Conservation (phyloP, 2,888 invertebrate genomes). For the Heliconius erato region DNA sequence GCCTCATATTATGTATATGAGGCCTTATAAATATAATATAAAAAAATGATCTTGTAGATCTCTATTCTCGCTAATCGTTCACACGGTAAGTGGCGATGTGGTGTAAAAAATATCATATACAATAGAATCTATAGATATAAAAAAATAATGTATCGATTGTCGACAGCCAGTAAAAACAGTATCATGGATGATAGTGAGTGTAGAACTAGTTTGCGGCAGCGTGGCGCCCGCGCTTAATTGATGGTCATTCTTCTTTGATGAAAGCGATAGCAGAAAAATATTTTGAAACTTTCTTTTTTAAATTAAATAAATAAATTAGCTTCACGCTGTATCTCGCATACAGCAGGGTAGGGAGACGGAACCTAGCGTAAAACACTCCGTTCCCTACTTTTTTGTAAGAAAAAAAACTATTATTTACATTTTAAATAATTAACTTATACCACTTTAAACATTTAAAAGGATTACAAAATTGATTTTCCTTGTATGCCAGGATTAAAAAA, state of each 20-base stretch:
- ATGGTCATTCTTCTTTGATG: conserved; percentile 62
- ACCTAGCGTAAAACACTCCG: too few relatives aligned
- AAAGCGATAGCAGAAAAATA: conserved; percentile 69
- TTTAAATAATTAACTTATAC: too few relatives aligned
- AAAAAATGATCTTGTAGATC: background rate
- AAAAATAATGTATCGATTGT: conserved; percentile 50
- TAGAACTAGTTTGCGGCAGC: conserved; percentile 68
- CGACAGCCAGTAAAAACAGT: conserved; percentile 61
- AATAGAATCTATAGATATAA: conserved; percentile 42
- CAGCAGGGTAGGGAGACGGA: too few relatives aligned
- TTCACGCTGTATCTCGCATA: too few relatives aligned
- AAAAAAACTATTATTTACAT: too few relatives aligned
- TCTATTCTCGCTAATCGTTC: conserved; percentile 1
- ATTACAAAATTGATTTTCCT: too few relatives aligned
- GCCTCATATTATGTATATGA: too few relatives aligned
- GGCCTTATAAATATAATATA: background rate
- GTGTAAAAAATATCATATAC: conserved; percentile 40
- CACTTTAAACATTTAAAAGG: too few relatives aligned
- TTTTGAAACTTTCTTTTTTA: background rate
- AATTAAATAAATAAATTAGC: background rate
- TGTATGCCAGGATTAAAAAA: too few relatives aligned
- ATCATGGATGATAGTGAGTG: conserved; percentile 64
- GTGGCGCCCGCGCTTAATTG: conserved; percentile 63
- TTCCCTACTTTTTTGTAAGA: too few relatives aligned
- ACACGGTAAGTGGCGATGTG: conserved; percentile 29